Percentiles rank a stretch among this genome's conserved stretches.
Evolutionary conservation across 2,113 vertebrate genomes (phyloP).

Genomic region (Perca flavescens): DNA sequence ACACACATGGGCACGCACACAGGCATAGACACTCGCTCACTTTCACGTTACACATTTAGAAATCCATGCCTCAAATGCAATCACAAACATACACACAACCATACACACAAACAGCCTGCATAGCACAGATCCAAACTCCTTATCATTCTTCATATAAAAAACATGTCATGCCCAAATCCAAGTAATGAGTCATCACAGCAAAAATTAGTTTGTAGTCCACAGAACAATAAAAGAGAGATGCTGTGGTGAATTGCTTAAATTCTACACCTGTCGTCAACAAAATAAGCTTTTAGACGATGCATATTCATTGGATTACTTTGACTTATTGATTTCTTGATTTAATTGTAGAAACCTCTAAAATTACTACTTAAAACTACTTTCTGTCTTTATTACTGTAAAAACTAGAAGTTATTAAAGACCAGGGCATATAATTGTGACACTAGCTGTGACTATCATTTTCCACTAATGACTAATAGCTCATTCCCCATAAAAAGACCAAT

Average conservation of each 20-base stretch:
- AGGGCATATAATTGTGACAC: constrained; percentile 25
- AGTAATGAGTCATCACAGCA: constrained; percentile 20
- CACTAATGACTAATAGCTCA: constrained; percentile 35
- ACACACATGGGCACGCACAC: not conserved
- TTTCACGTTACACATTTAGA: not conserved
- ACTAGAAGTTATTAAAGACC: constrained; percentile 31
- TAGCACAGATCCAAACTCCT: not conserved
- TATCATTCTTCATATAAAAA: constrained; percentile 13
- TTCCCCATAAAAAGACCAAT: constrained; percentile 40
- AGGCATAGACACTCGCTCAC: too few species aligned
- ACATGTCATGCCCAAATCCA: constrained; percentile 13
- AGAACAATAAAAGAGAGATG: constrained; percentile 7
- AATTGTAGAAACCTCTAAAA: constrained; percentile 18
- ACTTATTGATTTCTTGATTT: constrained; percentile 35
- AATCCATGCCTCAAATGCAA: not conserved
- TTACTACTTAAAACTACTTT: not conserved
- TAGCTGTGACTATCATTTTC: constrained; percentile 19
- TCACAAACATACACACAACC: not conserved
- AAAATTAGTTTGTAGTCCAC: not conserved
- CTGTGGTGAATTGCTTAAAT: not conserved
- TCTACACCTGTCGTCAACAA: not conserved
- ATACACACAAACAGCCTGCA: not conserved
- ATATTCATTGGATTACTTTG: constrained; percentile 17
- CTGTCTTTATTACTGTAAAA: constrained; percentile 36
- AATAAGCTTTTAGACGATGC: not conserved